These are phyloP conservation scores for Eretmocerus hayati DNA, from an alignment of 2,888 invertebrate genomes.

Conservation along the genomic window DNA sequence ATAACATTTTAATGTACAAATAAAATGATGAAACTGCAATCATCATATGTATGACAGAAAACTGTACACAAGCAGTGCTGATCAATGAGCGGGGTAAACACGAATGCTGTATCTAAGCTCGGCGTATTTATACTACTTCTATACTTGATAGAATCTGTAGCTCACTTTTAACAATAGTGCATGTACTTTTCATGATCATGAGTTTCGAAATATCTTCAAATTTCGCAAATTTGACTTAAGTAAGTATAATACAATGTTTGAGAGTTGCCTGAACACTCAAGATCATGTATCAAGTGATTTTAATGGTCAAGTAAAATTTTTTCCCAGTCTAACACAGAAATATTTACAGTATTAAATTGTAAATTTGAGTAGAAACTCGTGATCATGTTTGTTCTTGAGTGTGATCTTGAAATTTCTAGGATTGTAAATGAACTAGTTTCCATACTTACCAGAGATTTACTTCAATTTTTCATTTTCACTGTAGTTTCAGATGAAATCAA, in stretches of 20 bases:
- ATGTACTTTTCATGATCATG: constrained; percentile 38
- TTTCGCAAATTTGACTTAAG: no score
- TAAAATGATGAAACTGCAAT: neutral
- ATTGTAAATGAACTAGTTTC: constrained; percentile 28
- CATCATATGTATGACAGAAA: constrained; percentile 9
- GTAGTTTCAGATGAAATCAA: constrained; percentile 6
- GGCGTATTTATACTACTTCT: constrained; percentile 44
- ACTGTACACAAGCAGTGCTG: constrained; percentile 28
- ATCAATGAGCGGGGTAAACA: constrained; percentile 38
- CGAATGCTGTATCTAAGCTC: constrained; percentile 47
- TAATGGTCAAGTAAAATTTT: no score
- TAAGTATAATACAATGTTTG: no score
- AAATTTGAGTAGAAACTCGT: constrained; percentile 28
- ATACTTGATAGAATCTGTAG: constrained; percentile 43
- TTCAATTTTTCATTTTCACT: constrained; percentile 16
- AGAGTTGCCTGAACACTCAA: no score
- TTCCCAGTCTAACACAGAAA: neutral
- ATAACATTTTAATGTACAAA: neutral
- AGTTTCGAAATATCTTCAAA: constrained; percentile 28
- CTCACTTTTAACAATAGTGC: constrained; percentile 49
- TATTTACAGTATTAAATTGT: neutral
- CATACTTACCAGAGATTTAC: no score
- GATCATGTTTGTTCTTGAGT: constrained; percentile 26
- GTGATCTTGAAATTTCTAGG: constrained; percentile 20
- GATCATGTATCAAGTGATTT: no score